Base-by-base conservation (phyloP, 2,113 vertebrate species). In the Hippolais icterina region DNA sequence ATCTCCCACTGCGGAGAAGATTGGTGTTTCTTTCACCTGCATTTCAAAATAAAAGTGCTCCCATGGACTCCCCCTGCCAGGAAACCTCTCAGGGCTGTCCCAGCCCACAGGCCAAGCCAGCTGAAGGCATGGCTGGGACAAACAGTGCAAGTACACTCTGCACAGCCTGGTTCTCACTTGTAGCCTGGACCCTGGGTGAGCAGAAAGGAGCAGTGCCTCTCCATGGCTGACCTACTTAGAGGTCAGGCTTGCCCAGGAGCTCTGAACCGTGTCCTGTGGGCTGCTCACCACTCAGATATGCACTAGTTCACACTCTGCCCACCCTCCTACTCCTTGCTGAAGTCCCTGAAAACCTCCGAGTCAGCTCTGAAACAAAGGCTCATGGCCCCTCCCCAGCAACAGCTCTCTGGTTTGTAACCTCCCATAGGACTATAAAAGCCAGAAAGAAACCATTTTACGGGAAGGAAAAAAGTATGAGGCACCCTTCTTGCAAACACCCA, bases 181-280 rank as follows among this genome's bases (percentile, higher is more conserved):
- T 2, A 29, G 25, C 28, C 52, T 23, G 56, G 42, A 28, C 35
- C 6, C 5, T 4, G 0, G 1, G 56, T 1, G 21, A 52, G 53
- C 79, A 81, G 37, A 77, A 69, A 42, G 68, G n/a, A 53, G 53
- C 8, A 29, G 24, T 37, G 42, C 57, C 37, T 83, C 63, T 76
- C 83, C 80, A 57, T 1, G 2, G 28, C 60, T 59, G 42, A 61
- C 28, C 25, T 19, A 5, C 35, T 75, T 12, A 24, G 29, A 35
- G 72, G 33, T 50, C 80, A 83, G 71, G 25, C 81, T 84, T 53
- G 70, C 31, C 68, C 5, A 3, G 15, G 41, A 47, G 12, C 9
- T 17, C 44, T 5, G 20, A 39, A 8, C 44, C 1, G 0, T 60
- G 57, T 57, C 41, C 54, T 22, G 6, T 6, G 24, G 33, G 33